Conservation (phyloP, 2,113 vertebrate genomes). For the Zingel zingel region DNA sequence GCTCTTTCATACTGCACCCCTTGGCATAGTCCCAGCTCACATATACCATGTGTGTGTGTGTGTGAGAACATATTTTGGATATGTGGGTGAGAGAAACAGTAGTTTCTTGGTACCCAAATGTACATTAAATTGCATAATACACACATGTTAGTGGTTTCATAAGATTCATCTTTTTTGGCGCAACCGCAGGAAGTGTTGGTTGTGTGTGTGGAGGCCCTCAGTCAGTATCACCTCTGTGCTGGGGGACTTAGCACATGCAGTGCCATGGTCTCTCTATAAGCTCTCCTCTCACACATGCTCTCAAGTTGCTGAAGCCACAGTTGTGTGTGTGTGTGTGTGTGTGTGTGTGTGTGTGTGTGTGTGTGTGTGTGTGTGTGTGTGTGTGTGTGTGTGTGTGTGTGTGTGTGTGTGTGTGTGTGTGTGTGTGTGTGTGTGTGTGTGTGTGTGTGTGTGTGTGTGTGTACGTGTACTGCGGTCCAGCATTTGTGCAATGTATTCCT, state of each 20-base stretch:
- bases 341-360: conserved; percentile 9
- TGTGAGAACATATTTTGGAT: conserved; percentile 51
- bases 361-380: conserved; percentile 25
- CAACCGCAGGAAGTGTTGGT: neutral
- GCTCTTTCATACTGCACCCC: conserved; percentile 61
- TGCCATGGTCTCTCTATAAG: conserved; percentile 30
- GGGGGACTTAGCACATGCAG: conserved; percentile 31
- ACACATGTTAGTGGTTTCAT: conserved; percentile 43
- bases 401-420: neutral
- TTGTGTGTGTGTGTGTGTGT: neutral
- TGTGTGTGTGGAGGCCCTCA: conserved; percentile 19
- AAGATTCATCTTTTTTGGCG: neutral
- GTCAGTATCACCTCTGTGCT: conserved; percentile 50
- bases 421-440: conserved; percentile 9
- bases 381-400: conserved; percentile 15
- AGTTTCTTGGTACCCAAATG: conserved; percentile 20
- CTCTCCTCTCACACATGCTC: conserved; percentile 39
- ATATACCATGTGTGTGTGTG: conserved; percentile 40
- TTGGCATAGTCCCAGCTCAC: conserved; percentile 42
- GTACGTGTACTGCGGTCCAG: conserved; percentile 52
- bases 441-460: conserved; percentile 25
- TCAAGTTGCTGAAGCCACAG: conserved; percentile 27
- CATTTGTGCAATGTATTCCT: conserved; percentile 67
- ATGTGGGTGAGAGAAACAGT: conserved; percentile 35
- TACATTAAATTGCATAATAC: conserved; percentile 49